Evolutionary conservation across 1,140 invertebrate genomes (phyloP), one percentile per base, ranked within the genome.

Genomic region (Drosophila tsacasi): DNA sequence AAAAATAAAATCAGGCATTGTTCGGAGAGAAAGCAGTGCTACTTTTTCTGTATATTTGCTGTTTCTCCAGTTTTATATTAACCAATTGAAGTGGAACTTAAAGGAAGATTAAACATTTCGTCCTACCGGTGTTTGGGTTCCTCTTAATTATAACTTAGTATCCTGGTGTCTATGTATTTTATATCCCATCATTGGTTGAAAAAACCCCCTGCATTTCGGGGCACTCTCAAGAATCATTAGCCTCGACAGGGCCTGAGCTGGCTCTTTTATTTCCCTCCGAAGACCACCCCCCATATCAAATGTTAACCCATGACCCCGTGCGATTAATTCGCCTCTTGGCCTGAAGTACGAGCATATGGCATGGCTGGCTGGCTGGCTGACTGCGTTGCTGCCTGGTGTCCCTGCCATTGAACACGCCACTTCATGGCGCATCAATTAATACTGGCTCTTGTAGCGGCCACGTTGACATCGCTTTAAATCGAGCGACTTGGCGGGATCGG

Each of bases 381-480:
- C 27, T 30, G 27, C 7, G 7, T 30, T 8, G 0, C 23, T 12
- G 49, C 5, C 49, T 25, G 39, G 37, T 25, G 66, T 49, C 66
- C 67, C 67, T 69, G 66, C 67, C 67, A 69, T 69, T 69, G 67
- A 68, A 35, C 64, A 27, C 30, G 37, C 25, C 67, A 35, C 54
- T 69, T 68, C 67, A 44, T 55, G 67, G 67, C 37, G 64, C 67
- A 68, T 69, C 67, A 69, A 69, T 69, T 69, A 69, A 69, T 69
- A 69, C 27, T 35, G 64, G 27, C 47, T 63, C 61, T 63, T 27
- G 61, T 63, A 63, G 32, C 61, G n/a, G 17, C 61, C 27, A 23
- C 64, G 37, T 30, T 69, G 67, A 68, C 67, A 69, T 69, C 47
- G 44, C 54, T 59, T 72, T 49, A 60, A 73, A 73, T 55, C 30